Conservation (phyloP, 64 coral and sea anemone species). For the Dendrophyllia cribrosa region DNA sequence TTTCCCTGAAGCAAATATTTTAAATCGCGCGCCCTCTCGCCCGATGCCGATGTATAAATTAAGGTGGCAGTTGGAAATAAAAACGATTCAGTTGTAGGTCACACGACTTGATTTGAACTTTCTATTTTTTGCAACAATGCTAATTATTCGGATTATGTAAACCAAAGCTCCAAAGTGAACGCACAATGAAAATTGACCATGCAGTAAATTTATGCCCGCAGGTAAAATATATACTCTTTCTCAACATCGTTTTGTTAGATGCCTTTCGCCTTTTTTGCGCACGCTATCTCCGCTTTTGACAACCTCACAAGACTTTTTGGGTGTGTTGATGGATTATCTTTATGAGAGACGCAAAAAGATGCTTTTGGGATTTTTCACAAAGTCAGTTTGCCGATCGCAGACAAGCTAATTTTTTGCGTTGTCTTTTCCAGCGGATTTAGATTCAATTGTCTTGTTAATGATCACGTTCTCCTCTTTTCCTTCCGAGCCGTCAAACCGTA, state of each 20-base stretch:
- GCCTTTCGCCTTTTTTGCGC: background rate
- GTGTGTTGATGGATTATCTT: too few species aligned
- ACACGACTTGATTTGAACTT: background rate
- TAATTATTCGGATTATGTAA: slow-evolving; percentile 3
- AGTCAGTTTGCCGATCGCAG: background rate
- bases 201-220: too few species aligned
- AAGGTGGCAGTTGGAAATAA: background rate
- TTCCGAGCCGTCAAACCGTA: too few species aligned
- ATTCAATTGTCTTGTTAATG: too few species aligned
- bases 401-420: background rate
- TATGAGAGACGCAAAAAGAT: background rate
- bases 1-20: slow-evolving; percentile 26
- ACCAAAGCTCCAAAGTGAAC: background rate
- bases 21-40: background rate
- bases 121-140: background rate
- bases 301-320: too few species aligned
- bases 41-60: background rate
- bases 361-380: background rate
- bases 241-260: too few species aligned
- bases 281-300: background rate
- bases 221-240: too few species aligned
- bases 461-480: too few species aligned
- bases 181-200: too few species aligned
- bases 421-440: too few species aligned
- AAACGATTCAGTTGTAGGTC: background rate